Evolutionary conservation across 2,888 invertebrate genomes (phyloP).

Genomic region (Catotricha subobsoleta): DNA sequence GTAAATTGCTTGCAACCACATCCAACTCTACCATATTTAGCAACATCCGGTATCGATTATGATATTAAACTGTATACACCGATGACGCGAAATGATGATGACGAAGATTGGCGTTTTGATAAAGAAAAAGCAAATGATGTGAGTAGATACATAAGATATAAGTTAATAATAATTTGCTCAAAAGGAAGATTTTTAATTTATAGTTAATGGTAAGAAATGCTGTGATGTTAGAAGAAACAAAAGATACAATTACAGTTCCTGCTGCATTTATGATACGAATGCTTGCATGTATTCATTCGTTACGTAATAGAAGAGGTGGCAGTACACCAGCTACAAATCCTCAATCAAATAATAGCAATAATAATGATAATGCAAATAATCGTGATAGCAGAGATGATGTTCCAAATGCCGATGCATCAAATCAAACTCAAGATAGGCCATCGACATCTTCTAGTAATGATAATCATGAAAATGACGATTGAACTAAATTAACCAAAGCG

Average conservation of each 20-base stretch:
- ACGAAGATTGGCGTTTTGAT: constrained; percentile 37
- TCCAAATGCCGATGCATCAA: not conserved
- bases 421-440: not conserved
- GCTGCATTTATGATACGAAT: constrained; percentile 71
- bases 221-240: constrained; percentile 68
- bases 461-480: not conserved
- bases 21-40: constrained; percentile 53
- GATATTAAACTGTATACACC: constrained; percentile 74
- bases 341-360: too few relatives aligned
- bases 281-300: constrained; percentile 43
- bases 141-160: constrained; percentile 18
- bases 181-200: too few relatives aligned
- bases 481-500: too few relatives aligned
- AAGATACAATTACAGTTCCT: constrained; percentile 74
- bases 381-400: not conserved
- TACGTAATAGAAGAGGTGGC: constrained; percentile 31
- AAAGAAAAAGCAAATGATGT: constrained; percentile 43
- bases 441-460: not conserved
- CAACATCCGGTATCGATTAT: constrained; percentile 77
- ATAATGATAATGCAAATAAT: not conserved
- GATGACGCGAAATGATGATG: constrained; percentile 27
- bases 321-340: not conserved
- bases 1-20: constrained; percentile 77
- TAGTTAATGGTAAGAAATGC: constrained; percentile 63
- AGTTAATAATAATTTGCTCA: too few relatives aligned